Conservation (phyloP, 2,888 invertebrate species). For the Zaprionus bogoriensis region DNA sequence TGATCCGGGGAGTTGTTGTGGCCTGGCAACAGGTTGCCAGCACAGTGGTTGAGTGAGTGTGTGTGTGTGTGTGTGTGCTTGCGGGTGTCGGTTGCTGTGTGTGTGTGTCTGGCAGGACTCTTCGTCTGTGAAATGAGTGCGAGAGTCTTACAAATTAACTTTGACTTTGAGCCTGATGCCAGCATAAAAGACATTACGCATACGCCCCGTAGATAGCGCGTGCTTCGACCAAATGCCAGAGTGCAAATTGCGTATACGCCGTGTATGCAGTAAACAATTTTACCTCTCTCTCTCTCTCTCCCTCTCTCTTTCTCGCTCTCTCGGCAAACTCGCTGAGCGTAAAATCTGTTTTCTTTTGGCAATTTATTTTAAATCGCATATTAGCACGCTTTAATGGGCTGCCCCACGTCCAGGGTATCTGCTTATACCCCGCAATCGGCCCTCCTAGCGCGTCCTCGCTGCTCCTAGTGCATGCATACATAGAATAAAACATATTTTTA, state of each 20-base stretch:
- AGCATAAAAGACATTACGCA: slow-evolving; percentile 68
- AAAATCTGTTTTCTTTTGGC: slow-evolving; percentile 56
- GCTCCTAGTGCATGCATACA: slow-evolving; percentile 32
- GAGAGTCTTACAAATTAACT: slow-evolving; percentile 52
- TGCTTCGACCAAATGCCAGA: slow-evolving; percentile 16
- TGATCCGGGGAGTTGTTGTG: neutral
- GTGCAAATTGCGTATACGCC: slow-evolving; percentile 46
- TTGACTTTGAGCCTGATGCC: slow-evolving; percentile 63
- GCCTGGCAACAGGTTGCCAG: slow-evolving; percentile 17
- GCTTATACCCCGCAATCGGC: neutral
- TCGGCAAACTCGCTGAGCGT: slow-evolving; percentile 33
- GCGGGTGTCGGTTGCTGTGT: neutral
- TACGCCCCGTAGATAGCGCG: slow-evolving; percentile 55
- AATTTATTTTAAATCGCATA: slow-evolving; percentile 60
- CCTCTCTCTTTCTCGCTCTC: no score
- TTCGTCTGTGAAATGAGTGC: slow-evolving; percentile 42
- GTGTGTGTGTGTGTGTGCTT: neutral
- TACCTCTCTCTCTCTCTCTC: no score
- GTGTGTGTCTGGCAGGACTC: neutral
- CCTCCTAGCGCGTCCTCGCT: neutral
- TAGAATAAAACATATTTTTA: slow-evolving; percentile 68
- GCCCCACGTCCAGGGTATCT: neutral
- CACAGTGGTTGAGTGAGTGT: no score
- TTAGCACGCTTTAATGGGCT: slow-evolving; percentile 61
- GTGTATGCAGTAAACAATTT: slow-evolving; percentile 22